These are phyloP conservation scores for Neodontobutis hainanensis DNA, from an alignment of 2,113 vertebrate genomes.

Conservation along the genomic window DNA sequence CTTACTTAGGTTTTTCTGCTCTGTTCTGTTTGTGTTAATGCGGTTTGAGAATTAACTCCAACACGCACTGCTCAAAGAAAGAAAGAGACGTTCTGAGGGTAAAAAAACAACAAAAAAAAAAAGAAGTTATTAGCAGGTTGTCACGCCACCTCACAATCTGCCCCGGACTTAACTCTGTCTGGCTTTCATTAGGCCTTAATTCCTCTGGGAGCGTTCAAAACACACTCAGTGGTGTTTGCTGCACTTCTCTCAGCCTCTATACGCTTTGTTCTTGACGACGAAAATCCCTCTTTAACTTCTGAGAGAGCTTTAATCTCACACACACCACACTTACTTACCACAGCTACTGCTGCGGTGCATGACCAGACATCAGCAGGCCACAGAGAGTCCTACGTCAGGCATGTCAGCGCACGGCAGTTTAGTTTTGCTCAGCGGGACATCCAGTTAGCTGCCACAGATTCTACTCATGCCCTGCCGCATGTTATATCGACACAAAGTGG, in stretches of 20 bases:
- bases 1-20: slow-evolving; percentile 16
- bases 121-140: slow-evolving; percentile 52
- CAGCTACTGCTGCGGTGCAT: slow-evolving; percentile 25
- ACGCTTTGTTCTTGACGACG: slow-evolving; percentile 54
- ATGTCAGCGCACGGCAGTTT: slow-evolving; percentile 3
- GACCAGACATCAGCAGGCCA: slow-evolving; percentile 27
- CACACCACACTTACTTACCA: slow-evolving; percentile 10
- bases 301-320: slow-evolving; percentile 8
- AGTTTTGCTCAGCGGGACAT: slow-evolving; percentile 14
- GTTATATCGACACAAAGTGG: background rate
- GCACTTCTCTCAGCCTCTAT: slow-evolving; percentile 44
- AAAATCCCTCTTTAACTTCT: slow-evolving; percentile 56
- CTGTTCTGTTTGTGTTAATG: slow-evolving; percentile 6
- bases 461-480: slow-evolving; percentile 9
- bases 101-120: slow-evolving; percentile 31
- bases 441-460: background rate
- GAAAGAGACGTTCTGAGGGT: slow-evolving; percentile 8
- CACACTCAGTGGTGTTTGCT: slow-evolving; percentile 46
- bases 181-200: slow-evolving; percentile 58
- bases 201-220: slow-evolving; percentile 41
- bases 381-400: slow-evolving; percentile 4
- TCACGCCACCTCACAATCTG: slow-evolving; percentile 47
- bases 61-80: background rate
- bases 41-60: slow-evolving; percentile 7
- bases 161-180: slow-evolving; percentile 46